Conservation (phyloP, 2,888 invertebrate species). For the Hirtodrosophila confusa region DNA sequence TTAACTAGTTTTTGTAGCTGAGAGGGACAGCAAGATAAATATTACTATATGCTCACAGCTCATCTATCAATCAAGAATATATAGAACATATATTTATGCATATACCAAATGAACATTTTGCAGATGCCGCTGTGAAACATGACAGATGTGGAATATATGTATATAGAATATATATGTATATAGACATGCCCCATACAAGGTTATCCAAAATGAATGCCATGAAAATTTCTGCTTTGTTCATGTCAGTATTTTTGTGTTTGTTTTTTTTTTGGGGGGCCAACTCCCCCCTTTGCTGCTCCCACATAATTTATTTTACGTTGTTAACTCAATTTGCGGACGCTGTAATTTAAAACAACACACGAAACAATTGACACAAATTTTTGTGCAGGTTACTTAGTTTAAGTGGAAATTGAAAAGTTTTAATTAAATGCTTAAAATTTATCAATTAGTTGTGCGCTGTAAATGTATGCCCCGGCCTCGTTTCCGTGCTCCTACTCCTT, state of each 20-base stretch:
- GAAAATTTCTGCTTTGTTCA: slow-evolving; percentile 38
- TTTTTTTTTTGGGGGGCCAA: neutral
- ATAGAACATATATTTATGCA: too few relatives aligned
- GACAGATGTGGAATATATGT: too few relatives aligned
- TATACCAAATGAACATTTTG: too few relatives aligned
- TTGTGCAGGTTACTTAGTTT: slow-evolving; percentile 34
- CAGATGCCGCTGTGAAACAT: too few relatives aligned
- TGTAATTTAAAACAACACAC: slow-evolving; percentile 49
- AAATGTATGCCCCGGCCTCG: neutral
- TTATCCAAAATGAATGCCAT: slow-evolving; percentile 17
- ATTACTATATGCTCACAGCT: too few relatives aligned
- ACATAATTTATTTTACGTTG: slow-evolving; percentile 66
- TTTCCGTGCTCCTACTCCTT: neutral
- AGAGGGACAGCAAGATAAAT: too few relatives aligned
- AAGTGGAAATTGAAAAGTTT: slow-evolving; percentile 59
- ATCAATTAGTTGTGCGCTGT: slow-evolving; percentile 56
- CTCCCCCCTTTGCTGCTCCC: neutral
- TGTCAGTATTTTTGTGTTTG: neutral
- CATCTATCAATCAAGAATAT: too few relatives aligned
- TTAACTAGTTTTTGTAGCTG: too few relatives aligned
- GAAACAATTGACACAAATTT: slow-evolving; percentile 61
- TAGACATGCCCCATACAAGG: too few relatives aligned
- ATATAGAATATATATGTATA: neutral
- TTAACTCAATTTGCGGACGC: slow-evolving; percentile 71
- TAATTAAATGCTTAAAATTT: slow-evolving; percentile 71